Evolutionary conservation across 2,888 invertebrate species (phyloP), one percentile per base, ranked within the genome.

Genomic region (Incurvaria masculella): DNA sequence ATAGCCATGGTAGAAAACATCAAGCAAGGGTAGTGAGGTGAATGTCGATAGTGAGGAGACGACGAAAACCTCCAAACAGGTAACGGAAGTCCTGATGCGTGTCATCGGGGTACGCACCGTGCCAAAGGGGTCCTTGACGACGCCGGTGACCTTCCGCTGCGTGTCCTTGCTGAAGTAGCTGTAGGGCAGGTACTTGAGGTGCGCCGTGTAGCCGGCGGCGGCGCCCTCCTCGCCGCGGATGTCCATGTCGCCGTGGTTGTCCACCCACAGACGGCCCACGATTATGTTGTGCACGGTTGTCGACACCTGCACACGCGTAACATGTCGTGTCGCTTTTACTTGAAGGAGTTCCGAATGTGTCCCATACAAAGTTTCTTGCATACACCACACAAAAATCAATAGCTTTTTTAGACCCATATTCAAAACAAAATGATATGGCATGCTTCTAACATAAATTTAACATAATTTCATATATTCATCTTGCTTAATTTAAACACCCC

Each of bases 271-370:
- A 73, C 94, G 96, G 55, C 99, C 99, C 50, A 99, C 97, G 60
- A 99, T 98, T 61, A 99, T 99, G 72, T 99, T 99, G 81, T 99
- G 98, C 45, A 99, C 97, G 4, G 97, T 98, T 19, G 98, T 99
- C 19, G 97, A 97, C 46, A 98, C 90, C 81, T 81, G 56, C 1
- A 51, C 47, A 47, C 11, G 16, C 18, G 21, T 81, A n/a, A n/a
- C n/a, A n/a, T n/a, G n/a, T n/a, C n/a, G n/a, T n/a, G n/a, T n/a
- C n/a, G n/a, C n/a, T n/a, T n/a, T n/a, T n/a, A n/a, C n/a, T n/a
- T n/a, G n/a, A n/a, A n/a, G n/a, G n/a, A n/a, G n/a, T n/a, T n/a
- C n/a, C n/a, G n/a, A n/a, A n/a, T n/a, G n/a, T n/a, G 23, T 23
- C 23, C 5, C 23, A 23, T 23, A 10, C 40, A 40, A 5, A 17